Evolutionary conservation across 2,888 invertebrate genomes (phyloP), one percentile per base, ranked within the genome.

Genomic region (Tinea semifulvella): DNA sequence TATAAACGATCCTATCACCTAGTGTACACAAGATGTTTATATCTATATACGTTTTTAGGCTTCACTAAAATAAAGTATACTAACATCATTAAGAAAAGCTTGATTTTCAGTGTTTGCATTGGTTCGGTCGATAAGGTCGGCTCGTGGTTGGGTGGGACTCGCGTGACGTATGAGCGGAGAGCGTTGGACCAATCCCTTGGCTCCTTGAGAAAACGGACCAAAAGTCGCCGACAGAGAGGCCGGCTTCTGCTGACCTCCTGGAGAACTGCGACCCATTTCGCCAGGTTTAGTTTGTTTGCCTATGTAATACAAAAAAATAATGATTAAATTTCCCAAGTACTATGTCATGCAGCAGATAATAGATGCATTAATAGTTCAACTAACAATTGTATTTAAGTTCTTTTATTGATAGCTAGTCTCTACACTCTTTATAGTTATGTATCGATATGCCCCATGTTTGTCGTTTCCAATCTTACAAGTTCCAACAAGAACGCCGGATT

Each of bases 51-150:
- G n/a, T n/a, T n/a, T n/a, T n/a, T n/a, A n/a, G n/a, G n/a, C n/a
- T n/a, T n/a, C n/a, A n/a, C n/a, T n/a, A n/a, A n/a, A n/a, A n/a
- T n/a, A n/a, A n/a, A n/a, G n/a, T n/a, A n/a, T 48, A 65, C 85
- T 79, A 52, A 92, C 92, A 61, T 98, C 97, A 61, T 94, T 94
- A 38, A 98, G 83, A 66, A 97, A 97, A 42, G 91, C 87, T 74
- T 97, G 96, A 82, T 97, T 97, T 71, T 97, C 97, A 0, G 88
- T 85, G 65, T 92, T 92, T 48, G 90, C 89, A 43, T 89, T 86
- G 4, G 89, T 87, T 44, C 90, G 84, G 52, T 90, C 88, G 40
- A 86, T 85, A 47, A 88, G 88, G 13, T 86, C 56, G 46, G 89
- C 89, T 52, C 89, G 88, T 84, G 46, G 85, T 77, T 51, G 85